Conservation (phyloP, 1,140 invertebrate genomes). For the Hylaeus volcanicus region DNA sequence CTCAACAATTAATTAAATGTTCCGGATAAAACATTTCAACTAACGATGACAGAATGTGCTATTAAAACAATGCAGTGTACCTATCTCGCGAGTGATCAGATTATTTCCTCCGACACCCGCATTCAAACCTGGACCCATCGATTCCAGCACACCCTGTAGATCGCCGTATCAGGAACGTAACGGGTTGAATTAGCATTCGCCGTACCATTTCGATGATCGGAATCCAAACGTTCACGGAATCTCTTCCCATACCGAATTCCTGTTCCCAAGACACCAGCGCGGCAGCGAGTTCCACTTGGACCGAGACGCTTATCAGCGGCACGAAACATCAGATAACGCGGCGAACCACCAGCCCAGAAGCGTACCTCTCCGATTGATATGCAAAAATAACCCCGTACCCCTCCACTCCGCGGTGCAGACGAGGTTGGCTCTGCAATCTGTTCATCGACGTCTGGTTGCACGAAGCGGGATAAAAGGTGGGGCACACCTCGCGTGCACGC, state of each 20-base stretch:
- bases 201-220: neutral
- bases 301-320: conserved; percentile 37
- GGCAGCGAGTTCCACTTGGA: neutral
- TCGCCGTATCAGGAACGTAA: neutral
- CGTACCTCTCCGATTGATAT: conserved; percentile 28
- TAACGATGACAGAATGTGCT: too few species aligned
- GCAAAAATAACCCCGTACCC: conserved; percentile 28
- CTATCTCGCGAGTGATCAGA: too few species aligned
- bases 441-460: conserved; percentile 17
- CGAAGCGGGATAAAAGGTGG: conserved; percentile 14
- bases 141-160: neutral
- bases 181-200: conserved; percentile 14
- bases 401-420: neutral
- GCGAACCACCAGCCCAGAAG: conserved; percentile 1
- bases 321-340: conserved; percentile 44
- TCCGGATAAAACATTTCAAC: too few species aligned
- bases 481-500: conserved; percentile 19
- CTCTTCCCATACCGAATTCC: conserved; percentile 14
- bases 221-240: conserved; percentile 12
- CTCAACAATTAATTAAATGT: too few species aligned
- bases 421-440: conserved; percentile 12
- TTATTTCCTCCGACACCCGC: too few species aligned
- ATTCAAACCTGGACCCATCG: too few species aligned
- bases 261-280: neutral
- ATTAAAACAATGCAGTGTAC: too few species aligned